These are phyloP conservation scores for Amphilophus citrinellus DNA, from an alignment of 2,113 vertebrate species.

Conservation along the genomic window DNA sequence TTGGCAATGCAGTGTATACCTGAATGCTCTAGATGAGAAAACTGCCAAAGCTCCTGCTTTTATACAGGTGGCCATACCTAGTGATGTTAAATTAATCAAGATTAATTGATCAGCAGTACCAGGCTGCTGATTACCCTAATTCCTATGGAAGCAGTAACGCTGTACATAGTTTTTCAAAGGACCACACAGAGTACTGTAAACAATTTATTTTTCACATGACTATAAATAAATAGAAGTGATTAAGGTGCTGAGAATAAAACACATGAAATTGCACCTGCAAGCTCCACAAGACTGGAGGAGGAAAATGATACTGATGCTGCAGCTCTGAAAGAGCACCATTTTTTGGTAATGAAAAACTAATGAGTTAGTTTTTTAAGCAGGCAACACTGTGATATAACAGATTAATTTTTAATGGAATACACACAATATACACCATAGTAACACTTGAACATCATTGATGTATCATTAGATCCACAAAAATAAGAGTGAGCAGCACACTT, in stretches of 20 bases:
- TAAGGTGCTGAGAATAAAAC: too few relatives aligned
- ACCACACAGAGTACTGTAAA: too few relatives aligned
- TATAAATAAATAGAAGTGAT: too few relatives aligned
- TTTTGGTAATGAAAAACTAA: not conserved
- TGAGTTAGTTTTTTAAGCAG: not conserved
- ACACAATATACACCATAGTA: too few relatives aligned
- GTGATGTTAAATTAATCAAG: not conserved
- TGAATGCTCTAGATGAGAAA: not conserved
- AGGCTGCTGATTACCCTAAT: not conserved
- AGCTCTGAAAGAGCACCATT: not conserved
- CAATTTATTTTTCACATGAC: not conserved
- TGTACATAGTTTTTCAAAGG: not conserved
- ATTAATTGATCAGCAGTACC: not conserved
- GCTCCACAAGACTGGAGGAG: not conserved
- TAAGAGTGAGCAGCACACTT: too few relatives aligned
- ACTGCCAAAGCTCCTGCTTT: not conserved
- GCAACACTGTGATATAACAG: not conserved
- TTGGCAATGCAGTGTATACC: too few relatives aligned
- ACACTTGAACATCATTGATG: too few relatives aligned
- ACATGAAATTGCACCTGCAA: too few relatives aligned
- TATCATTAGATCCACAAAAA: too few relatives aligned
- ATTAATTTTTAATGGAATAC: not conserved
- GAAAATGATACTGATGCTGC: not conserved
- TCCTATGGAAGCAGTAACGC: not conserved
- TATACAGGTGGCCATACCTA: not conserved